Percentiles rank a stretch among this genome's conserved stretches.
phyloP scores from a whole-genome alignment of 2,113 vertebrate species.

The Arothron firmamentum region DNA sequence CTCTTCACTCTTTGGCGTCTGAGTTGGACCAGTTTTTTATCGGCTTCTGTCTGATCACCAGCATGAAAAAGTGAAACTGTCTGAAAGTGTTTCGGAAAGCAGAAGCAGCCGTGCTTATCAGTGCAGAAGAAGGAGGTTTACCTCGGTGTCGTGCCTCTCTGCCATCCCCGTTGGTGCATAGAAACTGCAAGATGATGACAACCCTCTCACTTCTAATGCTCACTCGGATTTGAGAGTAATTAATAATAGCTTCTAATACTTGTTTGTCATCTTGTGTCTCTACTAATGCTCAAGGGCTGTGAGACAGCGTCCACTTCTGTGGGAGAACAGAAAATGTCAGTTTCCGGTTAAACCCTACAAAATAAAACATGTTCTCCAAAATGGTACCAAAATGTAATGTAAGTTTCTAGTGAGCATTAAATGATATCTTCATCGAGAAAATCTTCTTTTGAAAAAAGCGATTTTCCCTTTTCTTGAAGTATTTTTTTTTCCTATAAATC shows the following conservation, averaged over 20 bases:
- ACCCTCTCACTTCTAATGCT: background rate
- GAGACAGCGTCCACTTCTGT: background rate
- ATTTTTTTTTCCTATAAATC: too few relatives aligned
- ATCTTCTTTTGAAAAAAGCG: too few relatives aligned
- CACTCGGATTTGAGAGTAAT: background rate
- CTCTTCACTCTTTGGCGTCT: background rate
- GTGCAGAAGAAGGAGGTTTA: slow-evolving; percentile 8
- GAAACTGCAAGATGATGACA: slow-evolving; percentile 16
- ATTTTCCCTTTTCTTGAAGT: too few relatives aligned
- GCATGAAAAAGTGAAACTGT: background rate
- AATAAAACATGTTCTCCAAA: slow-evolving; percentile 15
- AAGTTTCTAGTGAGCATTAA: too few relatives aligned
- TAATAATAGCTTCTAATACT: background rate
- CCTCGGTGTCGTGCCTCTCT: slow-evolving; percentile 74
- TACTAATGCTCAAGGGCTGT: background rate
- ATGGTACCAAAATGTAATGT: too few relatives aligned
- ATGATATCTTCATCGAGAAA: background rate
- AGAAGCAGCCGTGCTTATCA: background rate
- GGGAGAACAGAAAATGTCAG: background rate
- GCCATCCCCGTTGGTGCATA: slow-evolving; percentile 67
- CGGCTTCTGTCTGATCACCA: background rate
- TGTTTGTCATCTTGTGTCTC: slow-evolving; percentile 29
- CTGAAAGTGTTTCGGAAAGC: background rate
- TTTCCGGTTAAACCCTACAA: slow-evolving; percentile 16
- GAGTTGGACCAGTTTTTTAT: background rate